These are phyloP conservation scores for Andrena haemorrhoa DNA, from an alignment of 2,888 invertebrate genomes.

Conservation along the genomic window DNA sequence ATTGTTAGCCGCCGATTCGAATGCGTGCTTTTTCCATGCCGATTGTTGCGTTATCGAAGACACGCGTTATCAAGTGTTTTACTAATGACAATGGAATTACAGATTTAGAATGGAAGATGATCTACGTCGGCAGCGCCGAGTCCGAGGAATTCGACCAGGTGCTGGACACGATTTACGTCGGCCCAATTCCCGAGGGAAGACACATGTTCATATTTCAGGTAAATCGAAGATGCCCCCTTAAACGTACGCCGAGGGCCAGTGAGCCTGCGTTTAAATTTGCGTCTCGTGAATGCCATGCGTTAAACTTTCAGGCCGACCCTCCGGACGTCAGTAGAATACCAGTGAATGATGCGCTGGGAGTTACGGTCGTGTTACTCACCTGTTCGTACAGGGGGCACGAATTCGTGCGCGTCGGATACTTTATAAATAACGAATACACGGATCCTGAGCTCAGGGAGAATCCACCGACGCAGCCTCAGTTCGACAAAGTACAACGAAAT, in stretches of 20 bases:
- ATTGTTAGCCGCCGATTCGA: background rate
- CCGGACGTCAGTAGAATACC: conserved; percentile 98
- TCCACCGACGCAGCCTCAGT: conserved; percentile 96
- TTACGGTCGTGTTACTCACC: conserved; percentile 97
- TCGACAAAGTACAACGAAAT: conserved; percentile 93
- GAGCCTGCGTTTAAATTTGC: background rate
- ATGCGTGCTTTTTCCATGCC: background rate
- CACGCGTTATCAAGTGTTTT: background rate
- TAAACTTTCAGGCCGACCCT: conserved; percentile 92
- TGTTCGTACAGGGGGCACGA: conserved; percentile 96
- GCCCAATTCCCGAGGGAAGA: conserved; percentile 98
- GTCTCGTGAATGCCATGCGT: background rate
- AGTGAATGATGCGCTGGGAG: conserved; percentile 98
- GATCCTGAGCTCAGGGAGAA: conserved; percentile 97
- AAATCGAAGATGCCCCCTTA: conserved; percentile 56
- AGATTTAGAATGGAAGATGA: conserved; percentile 99
- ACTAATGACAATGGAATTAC: conserved; percentile 75
- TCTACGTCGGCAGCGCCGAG: conserved; percentile 99
- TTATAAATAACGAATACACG: conserved; percentile 98
- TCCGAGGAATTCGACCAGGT: conserved; percentile 98
- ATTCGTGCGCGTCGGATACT: conserved; percentile 99
- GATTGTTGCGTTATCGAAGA: background rate
- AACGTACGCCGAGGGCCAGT: background rate
- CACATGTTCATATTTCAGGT: conserved; percentile 98
- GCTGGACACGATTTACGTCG: conserved; percentile 98